A percentile compares a stretch with the other conserved stretches of the same genome.
phyloP scores from a whole-genome alignment of 2,113 vertebrate genomes.

The Stegastes partitus region DNA sequence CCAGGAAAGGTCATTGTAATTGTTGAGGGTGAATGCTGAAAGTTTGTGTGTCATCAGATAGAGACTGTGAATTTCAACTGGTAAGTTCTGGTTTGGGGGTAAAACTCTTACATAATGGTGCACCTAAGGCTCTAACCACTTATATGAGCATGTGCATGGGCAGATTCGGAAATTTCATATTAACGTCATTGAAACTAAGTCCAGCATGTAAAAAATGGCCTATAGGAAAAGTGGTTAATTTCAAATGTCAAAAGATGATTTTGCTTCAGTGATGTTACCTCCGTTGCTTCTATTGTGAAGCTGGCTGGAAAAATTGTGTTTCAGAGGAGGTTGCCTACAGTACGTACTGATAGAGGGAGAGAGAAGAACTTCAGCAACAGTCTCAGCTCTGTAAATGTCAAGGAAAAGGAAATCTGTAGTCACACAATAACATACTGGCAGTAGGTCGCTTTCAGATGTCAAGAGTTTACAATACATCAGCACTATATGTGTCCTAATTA shows the following conservation, averaged over 20 bases:
- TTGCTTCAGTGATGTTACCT: not conserved
- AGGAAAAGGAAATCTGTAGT: slow-evolving; percentile 15
- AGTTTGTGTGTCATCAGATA: slow-evolving; percentile 34
- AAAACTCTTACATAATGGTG: no score
- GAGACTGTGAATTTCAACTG: slow-evolving; percentile 14
- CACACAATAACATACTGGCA: not conserved
- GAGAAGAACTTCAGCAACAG: not conserved
- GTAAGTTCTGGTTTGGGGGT: no score
- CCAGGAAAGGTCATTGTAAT: slow-evolving; percentile 24
- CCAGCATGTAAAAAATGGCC: not conserved
- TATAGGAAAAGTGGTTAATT: slow-evolving; percentile 17
- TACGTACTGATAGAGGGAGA: not conserved
- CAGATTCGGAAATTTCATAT: not conserved
- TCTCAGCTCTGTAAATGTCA: slow-evolving; percentile 26
- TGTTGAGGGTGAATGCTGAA: slow-evolving; percentile 36
- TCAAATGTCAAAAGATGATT: not conserved
- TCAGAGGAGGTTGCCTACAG: not conserved
- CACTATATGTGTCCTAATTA: not conserved
- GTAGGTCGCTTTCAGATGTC: not conserved
- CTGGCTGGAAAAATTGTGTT: not conserved
- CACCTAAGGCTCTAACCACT: not conserved
- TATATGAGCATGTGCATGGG: not conserved
- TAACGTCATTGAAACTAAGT: slow-evolving; percentile 4
- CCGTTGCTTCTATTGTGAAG: not conserved
- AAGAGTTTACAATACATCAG: not conserved